Percentiles rank a stretch among this genome's conserved stretches.
Conservation (phyloP, 2,113 vertebrate species). For the Gambusia affinis region DNA sequence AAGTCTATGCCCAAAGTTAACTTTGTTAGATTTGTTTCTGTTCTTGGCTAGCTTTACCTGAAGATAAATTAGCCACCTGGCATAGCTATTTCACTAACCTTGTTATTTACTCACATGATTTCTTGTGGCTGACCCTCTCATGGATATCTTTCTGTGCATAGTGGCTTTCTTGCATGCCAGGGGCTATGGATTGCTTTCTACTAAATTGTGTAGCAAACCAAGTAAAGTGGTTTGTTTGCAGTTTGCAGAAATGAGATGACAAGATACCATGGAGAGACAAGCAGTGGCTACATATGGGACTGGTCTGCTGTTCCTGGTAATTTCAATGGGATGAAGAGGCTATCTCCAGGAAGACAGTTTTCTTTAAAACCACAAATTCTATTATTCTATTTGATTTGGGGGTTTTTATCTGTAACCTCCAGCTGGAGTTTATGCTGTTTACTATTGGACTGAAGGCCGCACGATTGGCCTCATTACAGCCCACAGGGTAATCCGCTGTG, state of each 20-base stretch:
- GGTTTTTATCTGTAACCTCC: neutral
- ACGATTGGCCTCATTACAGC: neutral
- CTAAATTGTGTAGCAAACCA: neutral
- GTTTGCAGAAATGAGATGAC: neutral
- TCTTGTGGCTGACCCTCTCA: neutral
- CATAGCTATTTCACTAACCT: neutral
- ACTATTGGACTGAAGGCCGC: neutral
- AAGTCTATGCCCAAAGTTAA: neutral
- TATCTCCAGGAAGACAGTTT: neutral
- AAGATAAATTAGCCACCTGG: conserved; percentile 1
- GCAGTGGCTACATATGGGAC: neutral
- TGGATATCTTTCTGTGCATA: neutral
- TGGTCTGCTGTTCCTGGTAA: neutral
- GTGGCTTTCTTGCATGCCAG: neutral
- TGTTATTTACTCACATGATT: neutral
- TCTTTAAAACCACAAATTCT: neutral
- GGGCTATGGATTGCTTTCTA: neutral
- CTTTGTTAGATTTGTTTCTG: neutral
- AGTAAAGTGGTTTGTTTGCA: neutral
- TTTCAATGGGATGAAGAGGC: neutral
- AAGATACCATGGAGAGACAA: neutral
- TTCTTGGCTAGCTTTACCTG: neutral
- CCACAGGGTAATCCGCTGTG: neutral
- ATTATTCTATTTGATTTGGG: neutral
- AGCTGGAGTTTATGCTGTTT: neutral